phyloP scores from a whole-genome alignment of 2,797 vertebrate genomes.

The Otolemur crassicaudatus region DNA sequence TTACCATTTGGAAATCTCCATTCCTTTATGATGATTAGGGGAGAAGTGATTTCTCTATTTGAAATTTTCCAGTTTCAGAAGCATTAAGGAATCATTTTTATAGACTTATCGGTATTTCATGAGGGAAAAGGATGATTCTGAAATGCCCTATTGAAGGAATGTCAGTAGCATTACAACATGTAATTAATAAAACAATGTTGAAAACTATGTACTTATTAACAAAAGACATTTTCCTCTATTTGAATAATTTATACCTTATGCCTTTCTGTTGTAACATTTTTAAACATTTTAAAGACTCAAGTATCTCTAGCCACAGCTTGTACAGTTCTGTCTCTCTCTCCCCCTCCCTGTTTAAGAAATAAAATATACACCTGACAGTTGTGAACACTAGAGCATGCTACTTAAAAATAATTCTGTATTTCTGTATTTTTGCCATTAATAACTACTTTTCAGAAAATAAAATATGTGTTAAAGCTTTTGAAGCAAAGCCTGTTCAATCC shows the following conservation, averaged over 20 bases:
- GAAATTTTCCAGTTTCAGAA: constrained; percentile 1
- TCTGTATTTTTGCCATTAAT: constrained; percentile 35
- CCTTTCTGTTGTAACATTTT: not conserved
- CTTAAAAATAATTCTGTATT: not conserved
- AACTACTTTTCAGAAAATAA: not conserved
- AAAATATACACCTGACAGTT: constrained; percentile 1
- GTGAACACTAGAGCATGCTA: not conserved
- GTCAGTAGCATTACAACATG: not conserved
- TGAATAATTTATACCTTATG: not conserved
- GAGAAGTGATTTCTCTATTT: not conserved
- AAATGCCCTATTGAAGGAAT: not conserved
- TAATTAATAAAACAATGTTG: not conserved
- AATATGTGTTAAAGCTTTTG: not conserved
- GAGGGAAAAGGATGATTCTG: not conserved
- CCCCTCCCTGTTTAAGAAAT: not conserved
- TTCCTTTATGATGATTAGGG: not conserved
- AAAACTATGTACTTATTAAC: constrained; percentile 34
- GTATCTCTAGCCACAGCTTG: too few relatives aligned
- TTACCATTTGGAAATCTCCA: constrained; percentile 1
- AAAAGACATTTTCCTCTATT: constrained; percentile 1
- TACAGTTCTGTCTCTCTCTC: not conserved
- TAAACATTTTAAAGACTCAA: not conserved
- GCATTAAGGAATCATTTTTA: constrained; percentile 11
- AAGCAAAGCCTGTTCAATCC: constrained; percentile 24
- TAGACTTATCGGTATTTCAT: not conserved